These are phyloP conservation scores for Mus caroli DNA, from an alignment of 2,797 vertebrate genomes.

Conservation along the genomic window DNA sequence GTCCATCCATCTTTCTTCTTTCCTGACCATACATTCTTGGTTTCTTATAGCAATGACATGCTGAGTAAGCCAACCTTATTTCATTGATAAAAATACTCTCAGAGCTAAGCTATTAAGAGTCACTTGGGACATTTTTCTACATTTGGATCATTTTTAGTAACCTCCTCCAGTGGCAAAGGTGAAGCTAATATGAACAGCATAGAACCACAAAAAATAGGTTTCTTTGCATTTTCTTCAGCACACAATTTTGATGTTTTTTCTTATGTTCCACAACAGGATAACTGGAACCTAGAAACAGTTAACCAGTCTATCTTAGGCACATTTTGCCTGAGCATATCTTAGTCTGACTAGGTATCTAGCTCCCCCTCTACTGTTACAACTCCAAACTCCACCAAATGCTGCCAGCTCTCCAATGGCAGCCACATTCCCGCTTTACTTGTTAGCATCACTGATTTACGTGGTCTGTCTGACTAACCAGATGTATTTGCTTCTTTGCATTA, in stretches of 20 bases:
- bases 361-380: not conserved
- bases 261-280: not conserved
- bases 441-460: not conserved
- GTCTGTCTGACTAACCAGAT: not conserved
- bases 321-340: not conserved
- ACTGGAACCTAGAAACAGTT: not conserved
- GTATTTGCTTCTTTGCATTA: not conserved
- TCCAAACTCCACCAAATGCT: not conserved
- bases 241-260: not conserved
- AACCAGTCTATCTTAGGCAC: not conserved
- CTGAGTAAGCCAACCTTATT: not conserved
- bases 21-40: not conserved
- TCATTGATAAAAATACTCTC: not conserved
- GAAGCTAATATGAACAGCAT: not conserved
- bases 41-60: not conserved
- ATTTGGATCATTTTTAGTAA: not conserved
- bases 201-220: not conserved
- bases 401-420: not conserved
- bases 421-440: not conserved
- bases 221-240: not conserved
- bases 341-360: not conserved
- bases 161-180: not conserved
- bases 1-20: not conserved
- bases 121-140: not conserved
- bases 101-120: not conserved